Conservation (phyloP, 2,888 invertebrate genomes). For the Abscondita cerata region DNA sequence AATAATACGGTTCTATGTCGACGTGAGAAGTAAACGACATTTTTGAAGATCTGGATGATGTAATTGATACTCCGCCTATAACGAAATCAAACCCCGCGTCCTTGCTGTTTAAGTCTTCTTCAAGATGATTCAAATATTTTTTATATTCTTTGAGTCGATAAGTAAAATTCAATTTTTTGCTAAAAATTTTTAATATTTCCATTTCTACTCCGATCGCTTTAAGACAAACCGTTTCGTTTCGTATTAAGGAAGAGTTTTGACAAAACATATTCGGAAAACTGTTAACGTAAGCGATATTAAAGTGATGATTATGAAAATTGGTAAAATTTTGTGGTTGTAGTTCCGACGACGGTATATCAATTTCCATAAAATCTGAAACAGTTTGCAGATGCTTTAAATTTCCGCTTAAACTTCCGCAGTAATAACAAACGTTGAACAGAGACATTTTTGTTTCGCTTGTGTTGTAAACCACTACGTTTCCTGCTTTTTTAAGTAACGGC, state of each 20-base stretch:
- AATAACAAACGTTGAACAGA: constrained; percentile 33
- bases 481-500: constrained; percentile 25
- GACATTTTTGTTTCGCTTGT: constrained; percentile 2
- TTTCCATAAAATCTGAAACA: background rate
- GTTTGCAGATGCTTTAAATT: constrained; percentile 13
- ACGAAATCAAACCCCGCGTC: constrained; percentile 31
- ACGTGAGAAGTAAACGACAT: constrained; percentile 31
- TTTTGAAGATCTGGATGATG: constrained; percentile 16
- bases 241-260: background rate
- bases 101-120: background rate
- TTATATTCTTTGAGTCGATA: constrained; percentile 27
- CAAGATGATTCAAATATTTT: background rate
- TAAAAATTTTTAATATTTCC: constrained; percentile 27
- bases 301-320: constrained; percentile 32
- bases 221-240: constrained; percentile 17
- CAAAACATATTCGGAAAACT: constrained; percentile 37
- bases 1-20: constrained; percentile 29
- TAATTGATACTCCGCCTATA: constrained; percentile 39
- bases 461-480: constrained; percentile 35
- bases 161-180: constrained; percentile 35
- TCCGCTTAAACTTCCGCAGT: constrained; percentile 20
- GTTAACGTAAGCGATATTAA: constrained; percentile 31
- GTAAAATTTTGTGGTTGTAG: constrained; percentile 26
- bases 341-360: constrained; percentile 9
- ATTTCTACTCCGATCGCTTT: constrained; percentile 33